Base-by-base conservation (phyloP, 2,113 vertebrate genomes). In the Labrus mixtus region DNA sequence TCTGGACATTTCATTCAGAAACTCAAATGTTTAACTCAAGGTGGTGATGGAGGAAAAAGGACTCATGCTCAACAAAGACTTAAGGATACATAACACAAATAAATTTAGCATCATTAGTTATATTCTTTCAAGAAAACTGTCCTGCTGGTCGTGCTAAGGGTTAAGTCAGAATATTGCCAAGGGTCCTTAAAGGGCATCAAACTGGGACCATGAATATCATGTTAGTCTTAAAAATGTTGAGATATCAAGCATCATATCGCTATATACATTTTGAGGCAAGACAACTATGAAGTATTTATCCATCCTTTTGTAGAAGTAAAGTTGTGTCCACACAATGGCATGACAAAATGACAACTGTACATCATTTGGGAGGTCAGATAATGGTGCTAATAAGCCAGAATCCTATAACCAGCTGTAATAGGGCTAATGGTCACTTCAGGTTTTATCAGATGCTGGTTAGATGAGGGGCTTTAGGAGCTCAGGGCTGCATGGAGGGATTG, bases 401-500 rank as follows among this genome's bases (percentile, higher is more conserved):
- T 20, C 37, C 68, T 23, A 10, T 17, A 74, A 73, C 29, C 36
- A 39, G 60, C 53, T 48, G 45, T 63, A 79, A 69, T 33, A 17
- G 17, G 29, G 50, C 43, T 48, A 50, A 53, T 78, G 66, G 78
- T 63, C 63, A 74, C 8, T 39, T 82, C 51, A 54, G 50, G 46
- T 82, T 89, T 83, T 3, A 82, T 70, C 20, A 65, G 64, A 83
- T 69, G 71, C 58, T 74, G 84, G 80, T 70, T 64, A 57, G 78
- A 83, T 67, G 72, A 82, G 43, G 64, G 64, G 73, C 57, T 84
- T 81, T 77, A 67, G 51, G 75, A 80, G 83, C 82, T 85, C 85
- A 80, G 66, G 22, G 66, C 37, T 70, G 25, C 48, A 61, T 29
- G 63, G 45, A 64, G 64, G 76, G 84, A 84, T 75, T 57, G 77